Evolutionary conservation across 1,140 invertebrate genomes (phyloP).

Genomic region (Himalopsyche phryganea): DNA sequence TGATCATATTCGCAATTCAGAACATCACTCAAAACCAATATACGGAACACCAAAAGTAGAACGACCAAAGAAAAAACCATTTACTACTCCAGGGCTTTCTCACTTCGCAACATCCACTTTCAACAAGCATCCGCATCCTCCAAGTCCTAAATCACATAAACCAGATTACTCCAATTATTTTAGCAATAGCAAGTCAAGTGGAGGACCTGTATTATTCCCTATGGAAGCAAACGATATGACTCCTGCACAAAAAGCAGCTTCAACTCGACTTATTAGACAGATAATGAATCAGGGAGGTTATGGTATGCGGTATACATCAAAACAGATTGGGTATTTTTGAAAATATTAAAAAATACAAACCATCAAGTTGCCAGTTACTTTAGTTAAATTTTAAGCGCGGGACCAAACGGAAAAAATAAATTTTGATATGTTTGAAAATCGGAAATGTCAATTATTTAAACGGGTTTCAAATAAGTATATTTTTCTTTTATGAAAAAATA

Average conservation of each 20-base stretch:
- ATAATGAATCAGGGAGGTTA: conserved; percentile 31
- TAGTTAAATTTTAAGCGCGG: no score
- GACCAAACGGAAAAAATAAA: no score
- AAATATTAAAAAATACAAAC: no score
- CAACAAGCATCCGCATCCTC: conserved; percentile 6
- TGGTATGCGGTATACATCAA: conserved; percentile 30
- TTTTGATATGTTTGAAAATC: no score
- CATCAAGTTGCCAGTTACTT: no score
- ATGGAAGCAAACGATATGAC: conserved; percentile 11
- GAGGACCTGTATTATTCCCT: conserved; percentile 21
- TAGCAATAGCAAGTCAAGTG: conserved; percentile 21
- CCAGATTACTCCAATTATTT: conserved; percentile 30
- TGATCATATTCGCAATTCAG: conserved; percentile 13
- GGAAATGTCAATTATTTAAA: no score
- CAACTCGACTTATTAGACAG: conserved; percentile 27
- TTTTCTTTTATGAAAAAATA: no score
- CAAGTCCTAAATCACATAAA: conserved; percentile 13
- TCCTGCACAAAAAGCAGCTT: conserved; percentile 24
- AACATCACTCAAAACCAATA: conserved; percentile 24
- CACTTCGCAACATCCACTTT: conserved; percentile 35
- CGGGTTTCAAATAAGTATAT: no score
- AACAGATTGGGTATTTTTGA: conserved; percentile 27
- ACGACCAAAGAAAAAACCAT: conserved; percentile 33
- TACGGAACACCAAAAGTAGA: conserved; percentile 29
- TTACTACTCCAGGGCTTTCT: conserved; percentile 43